Conservation (phyloP, 2,888 invertebrate species). For the Phragmatobia fuliginosa region DNA sequence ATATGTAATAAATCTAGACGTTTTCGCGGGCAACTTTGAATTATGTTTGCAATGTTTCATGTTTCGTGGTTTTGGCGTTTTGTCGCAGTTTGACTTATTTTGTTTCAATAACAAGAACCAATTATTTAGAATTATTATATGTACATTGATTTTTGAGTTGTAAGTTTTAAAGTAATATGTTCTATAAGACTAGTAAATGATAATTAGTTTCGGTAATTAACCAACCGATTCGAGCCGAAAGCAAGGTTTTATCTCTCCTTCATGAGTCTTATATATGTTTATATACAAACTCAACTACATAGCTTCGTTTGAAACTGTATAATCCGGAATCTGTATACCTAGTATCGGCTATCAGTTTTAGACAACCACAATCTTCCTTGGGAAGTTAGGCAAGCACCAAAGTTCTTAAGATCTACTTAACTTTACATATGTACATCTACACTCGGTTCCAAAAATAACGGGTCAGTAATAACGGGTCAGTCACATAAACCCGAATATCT, state of each 20-base stretch:
- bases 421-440: slow-evolving; percentile 16
- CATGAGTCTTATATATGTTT: too few species aligned
- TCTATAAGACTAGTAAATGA: too few species aligned
- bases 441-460: too few species aligned
- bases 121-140: not conserved
- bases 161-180: not conserved
- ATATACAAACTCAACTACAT: too few species aligned
- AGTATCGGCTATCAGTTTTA: slow-evolving; percentile 29
- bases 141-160: not conserved
- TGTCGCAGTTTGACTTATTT: not conserved
- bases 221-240: too few species aligned
- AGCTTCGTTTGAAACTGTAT: too few species aligned
- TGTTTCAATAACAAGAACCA: not conserved
- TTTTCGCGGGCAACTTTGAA: slow-evolving; percentile 2
- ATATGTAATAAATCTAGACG: slow-evolving; percentile 11
- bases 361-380: slow-evolving; percentile 27
- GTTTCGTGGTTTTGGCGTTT: slow-evolving; percentile 4
- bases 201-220: too few species aligned
- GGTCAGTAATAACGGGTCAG: too few species aligned
- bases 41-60: slow-evolving; percentile 1
- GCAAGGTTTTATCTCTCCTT: too few species aligned
- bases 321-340: not conserved
- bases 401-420: slow-evolving; percentile 32
- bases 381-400: slow-evolving; percentile 23
- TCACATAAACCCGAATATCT: too few species aligned